Percentiles rank a stretch among this genome's conserved stretches.
These are phyloP conservation scores for Pygocentrus nattereri DNA, from an alignment of 2,797 vertebrate species.

Conservation along the genomic window DNA sequence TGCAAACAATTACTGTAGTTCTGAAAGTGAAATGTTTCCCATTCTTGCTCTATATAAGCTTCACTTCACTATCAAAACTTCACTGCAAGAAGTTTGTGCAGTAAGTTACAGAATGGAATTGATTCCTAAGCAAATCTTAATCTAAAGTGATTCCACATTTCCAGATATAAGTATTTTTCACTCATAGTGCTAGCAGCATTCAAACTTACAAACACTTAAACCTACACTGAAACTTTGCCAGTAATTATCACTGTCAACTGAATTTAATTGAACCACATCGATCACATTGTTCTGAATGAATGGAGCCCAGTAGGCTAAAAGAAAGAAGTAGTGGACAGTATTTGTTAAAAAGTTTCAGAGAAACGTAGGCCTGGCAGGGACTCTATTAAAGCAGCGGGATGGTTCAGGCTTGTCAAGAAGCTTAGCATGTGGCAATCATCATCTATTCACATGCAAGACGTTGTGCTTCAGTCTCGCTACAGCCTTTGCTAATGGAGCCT, in stretches of 20 bases:
- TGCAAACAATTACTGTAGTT: no score
- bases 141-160: background rate
- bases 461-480: background rate
- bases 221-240: background rate
- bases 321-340: constrained; percentile 6
- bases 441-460: constrained; percentile 33
- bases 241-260: background rate
- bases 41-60: background rate
- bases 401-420: background rate
- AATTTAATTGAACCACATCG: background rate
- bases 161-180: background rate
- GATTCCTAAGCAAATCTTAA: background rate
- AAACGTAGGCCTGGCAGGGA: background rate
- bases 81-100: background rate
- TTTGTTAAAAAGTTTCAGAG: constrained; percentile 9
- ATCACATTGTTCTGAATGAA: background rate
- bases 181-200: background rate
- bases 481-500: constrained; percentile 9
- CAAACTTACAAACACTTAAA: constrained; percentile 18
- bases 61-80: background rate
- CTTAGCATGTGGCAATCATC: constrained; percentile 41
- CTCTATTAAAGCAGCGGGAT: background rate
- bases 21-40: background rate
- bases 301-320: background rate
- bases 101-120: background rate